Base-by-base conservation (phyloP, 2,888 invertebrate genomes). In the Dolomedes plantarius region DNA sequence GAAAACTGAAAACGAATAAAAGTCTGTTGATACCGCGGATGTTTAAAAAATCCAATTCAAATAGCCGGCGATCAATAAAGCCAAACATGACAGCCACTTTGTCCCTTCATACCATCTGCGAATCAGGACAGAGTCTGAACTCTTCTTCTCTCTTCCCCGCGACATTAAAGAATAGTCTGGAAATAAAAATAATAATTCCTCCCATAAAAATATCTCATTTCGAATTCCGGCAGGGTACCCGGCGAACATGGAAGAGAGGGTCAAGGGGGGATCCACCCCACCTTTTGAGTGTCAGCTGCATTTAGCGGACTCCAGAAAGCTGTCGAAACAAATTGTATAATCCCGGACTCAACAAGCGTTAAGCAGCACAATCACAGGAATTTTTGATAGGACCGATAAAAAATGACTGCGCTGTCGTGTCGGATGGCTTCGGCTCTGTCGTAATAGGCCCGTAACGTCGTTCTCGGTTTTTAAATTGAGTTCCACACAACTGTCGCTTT, bases 251-350 rank as follows among this genome's bases (percentile, higher is more conserved):
- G 28, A n/a, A 64, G 31, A 28, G 29, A 11, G 27, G 81, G 81
- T 74, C 69, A 75, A 19, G 5, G 32, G 31, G 46, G 56, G 69
- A 39, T 13, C 13, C 69, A 23, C 27, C 19, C 36, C 69, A 36
- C 29, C 50, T 36, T 69, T 68, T 80, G 74, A 81, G 29, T 81
- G 75, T 75, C 81, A 75, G 73, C 67, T 68, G 56, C 27, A 67
- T 31, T 74, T 19, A 56, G 36, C 67, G 39, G 39, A 62, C 36
- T 75, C 41, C 50, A 28, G 31, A 75, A 41, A 62, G 74, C 68
- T 81, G 81, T 81, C 81, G 81, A 62, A 81, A 81, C 81, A 81
- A 81, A 81, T 81, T 75, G 75, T 81, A 69, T 81, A 81, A 81
- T 81, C 75, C 64, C 29, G 31, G 39, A 71, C 62, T 69, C 75